Percentiles rank a stretch among this genome's conserved stretches.
These are phyloP conservation scores for Crotalus viridis DNA, from an alignment of 2,113 vertebrate species.

Conservation along the genomic window DNA sequence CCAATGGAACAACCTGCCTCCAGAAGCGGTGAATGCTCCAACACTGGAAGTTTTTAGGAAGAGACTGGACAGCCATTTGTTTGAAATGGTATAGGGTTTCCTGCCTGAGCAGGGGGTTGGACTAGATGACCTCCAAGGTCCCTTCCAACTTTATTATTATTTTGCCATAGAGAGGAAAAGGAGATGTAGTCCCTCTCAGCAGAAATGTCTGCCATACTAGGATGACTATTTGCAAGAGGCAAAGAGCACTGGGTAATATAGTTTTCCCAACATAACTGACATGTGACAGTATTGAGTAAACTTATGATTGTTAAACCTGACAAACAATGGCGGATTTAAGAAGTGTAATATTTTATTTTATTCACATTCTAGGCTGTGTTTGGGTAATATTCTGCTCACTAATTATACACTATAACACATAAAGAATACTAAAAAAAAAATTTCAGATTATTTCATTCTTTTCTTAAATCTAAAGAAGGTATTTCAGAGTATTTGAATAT, in stretches of 20 bases:
- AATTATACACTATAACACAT: not conserved
- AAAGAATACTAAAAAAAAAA: not conserved
- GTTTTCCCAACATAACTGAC: not conserved
- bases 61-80: too few species aligned
- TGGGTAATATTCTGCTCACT: not conserved
- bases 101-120: too few species aligned
- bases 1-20: too few species aligned
- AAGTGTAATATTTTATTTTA: not conserved
- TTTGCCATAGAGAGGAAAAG: not conserved
- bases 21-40: too few species aligned
- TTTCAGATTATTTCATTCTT: not conserved
- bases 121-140: too few species aligned
- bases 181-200: not conserved
- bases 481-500: not conserved
- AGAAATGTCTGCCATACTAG: not conserved
- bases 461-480: fast-evolving
- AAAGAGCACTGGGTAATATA: not conserved
- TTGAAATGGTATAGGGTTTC: too few species aligned
- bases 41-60: too few species aligned
- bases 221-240: not conserved
- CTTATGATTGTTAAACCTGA: not conserved
- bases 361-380: not conserved
- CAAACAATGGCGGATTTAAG: not conserved
- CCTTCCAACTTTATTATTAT: not conserved
- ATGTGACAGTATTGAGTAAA: not conserved